Evolutionary conservation across 2,888 invertebrate genomes (phyloP), one percentile per base, ranked within the genome.

Genomic region (Halictus quadricinctus): DNA sequence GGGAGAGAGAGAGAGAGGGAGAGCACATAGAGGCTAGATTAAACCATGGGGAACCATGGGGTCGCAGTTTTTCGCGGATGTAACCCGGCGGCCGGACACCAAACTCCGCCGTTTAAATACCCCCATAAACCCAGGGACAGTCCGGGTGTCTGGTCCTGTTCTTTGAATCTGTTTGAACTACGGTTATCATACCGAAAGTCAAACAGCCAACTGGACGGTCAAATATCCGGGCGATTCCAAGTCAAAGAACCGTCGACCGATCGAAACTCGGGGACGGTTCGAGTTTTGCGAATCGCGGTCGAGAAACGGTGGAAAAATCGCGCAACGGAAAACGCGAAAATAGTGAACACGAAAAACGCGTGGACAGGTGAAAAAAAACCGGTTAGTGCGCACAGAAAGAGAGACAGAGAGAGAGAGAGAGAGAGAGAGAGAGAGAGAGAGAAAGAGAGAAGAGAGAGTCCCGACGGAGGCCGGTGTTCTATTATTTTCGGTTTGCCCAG

Each of bases 401-500:
- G 25, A 15, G 60, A 43, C 10, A 70, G 66, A 21, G 43, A 25
- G 13, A 18, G 75, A 41, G 15, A 6, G 25, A 18, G 12, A 54
- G 54, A 54, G 21, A 29, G 21, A 8, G 70, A 46, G 25, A 15
- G 60, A 43, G 15, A 72, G 66, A 15, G 43, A 25, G 13, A 18
- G 75, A 46, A 36, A 18, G 25, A 6, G 46, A 7, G 15, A 21
- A 3, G 25, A 18, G 12, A 54, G 54, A 54, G 21, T 7, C 5
- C 21, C 43, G 43, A 36, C 54, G 54, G 12, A 76, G 79, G 88
- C 79, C 18, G 36, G 82, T 87, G 87, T 90, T 92, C 90, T 90
- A 92, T 92, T 92, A 92, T 93, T 91, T 92, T 92, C 90, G 89
- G 92, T 91, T 91, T 89, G 88, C 88, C 79, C 85, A 84, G 50